Evolutionary conservation across 2,113 vertebrate species (phyloP).

Genomic region (Phycodurus eques): DNA sequence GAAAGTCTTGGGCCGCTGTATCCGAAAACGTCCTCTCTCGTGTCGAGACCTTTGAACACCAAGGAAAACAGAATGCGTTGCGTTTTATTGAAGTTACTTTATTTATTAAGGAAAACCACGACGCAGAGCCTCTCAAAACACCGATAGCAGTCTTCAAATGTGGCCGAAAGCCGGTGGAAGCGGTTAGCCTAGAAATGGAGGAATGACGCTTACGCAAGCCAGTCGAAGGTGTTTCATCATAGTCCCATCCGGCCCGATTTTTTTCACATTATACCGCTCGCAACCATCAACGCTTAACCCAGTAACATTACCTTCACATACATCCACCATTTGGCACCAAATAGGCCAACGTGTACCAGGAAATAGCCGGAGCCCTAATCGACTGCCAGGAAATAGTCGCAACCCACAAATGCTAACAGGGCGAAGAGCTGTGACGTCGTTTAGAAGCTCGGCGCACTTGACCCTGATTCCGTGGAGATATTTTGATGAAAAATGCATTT

Average conservation of each 20-base stretch:
- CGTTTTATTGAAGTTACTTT: too few species aligned
- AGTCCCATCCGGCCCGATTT: too few species aligned
- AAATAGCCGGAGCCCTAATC: neutral
- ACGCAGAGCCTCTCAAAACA: neutral
- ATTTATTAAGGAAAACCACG: too few species aligned
- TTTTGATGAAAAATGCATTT: neutral
- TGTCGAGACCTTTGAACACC: slow-evolving; percentile 43
- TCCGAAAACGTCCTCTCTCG: slow-evolving; percentile 60
- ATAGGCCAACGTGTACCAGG: neutral
- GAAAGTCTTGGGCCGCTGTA: slow-evolving; percentile 5
- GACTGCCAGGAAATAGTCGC: slow-evolving; percentile 31
- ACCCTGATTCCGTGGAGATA: neutral
- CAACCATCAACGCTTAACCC: too few species aligned
- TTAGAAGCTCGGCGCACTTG: neutral
- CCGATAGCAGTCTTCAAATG: neutral
- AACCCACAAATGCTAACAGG: slow-evolving; percentile 23
- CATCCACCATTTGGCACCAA: neutral
- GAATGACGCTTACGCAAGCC: neutral
- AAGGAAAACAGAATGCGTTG: neutral
- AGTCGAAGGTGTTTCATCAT: neutral
- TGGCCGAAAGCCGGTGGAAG: neutral
- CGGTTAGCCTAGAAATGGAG: neutral
- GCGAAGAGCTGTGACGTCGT: neutral
- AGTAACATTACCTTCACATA: fast-evolving
- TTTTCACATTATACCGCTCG: neutral